Evolutionary conservation across 2,888 invertebrate species (phyloP).

Genomic region (Bembecia ichneumoniformis): DNA sequence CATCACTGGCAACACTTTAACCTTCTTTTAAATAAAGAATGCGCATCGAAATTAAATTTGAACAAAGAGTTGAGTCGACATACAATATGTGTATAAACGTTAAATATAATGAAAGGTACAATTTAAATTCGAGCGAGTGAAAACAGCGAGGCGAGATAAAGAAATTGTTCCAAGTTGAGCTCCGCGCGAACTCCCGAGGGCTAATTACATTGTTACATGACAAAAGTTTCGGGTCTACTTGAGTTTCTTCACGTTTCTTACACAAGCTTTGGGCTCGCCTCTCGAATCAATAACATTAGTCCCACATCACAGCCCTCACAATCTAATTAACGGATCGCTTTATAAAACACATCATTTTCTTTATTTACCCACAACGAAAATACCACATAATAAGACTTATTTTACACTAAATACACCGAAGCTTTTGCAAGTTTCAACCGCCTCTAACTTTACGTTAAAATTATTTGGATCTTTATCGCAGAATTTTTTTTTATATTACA

Average conservation of each 20-base stretch:
- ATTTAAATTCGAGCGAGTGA: slow-evolving; percentile 44
- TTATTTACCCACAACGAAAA: too few species aligned
- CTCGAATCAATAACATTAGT: slow-evolving; percentile 51
- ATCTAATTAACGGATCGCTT: neutral
- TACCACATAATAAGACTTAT: too few species aligned
- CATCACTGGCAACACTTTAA: too few species aligned
- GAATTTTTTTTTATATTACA: too few species aligned
- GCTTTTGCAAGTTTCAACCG: too few species aligned
- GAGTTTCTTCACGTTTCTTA: slow-evolving; percentile 61
- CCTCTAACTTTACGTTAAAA: too few species aligned
- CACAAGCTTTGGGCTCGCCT: slow-evolving; percentile 32
- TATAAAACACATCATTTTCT: neutral
- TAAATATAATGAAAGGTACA: neutral
- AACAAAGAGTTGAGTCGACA: too few species aligned
- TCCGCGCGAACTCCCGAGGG: slow-evolving; percentile 43
- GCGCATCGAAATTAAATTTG: too few species aligned
- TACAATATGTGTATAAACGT: neutral
- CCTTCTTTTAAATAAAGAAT: neutral
- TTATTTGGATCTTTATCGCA: too few species aligned
- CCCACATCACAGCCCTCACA: slow-evolving; percentile 41
- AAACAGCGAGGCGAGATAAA: slow-evolving; percentile 55
- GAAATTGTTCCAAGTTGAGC: slow-evolving; percentile 55
- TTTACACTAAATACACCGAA: too few species aligned
- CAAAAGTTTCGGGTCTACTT: slow-evolving; percentile 60
- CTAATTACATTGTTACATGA: slow-evolving; percentile 68